Evolutionary conservation across 2,113 vertebrate genomes (phyloP), one percentile per base, ranked within the genome.

Genomic region (Peromyscus californicus): DNA sequence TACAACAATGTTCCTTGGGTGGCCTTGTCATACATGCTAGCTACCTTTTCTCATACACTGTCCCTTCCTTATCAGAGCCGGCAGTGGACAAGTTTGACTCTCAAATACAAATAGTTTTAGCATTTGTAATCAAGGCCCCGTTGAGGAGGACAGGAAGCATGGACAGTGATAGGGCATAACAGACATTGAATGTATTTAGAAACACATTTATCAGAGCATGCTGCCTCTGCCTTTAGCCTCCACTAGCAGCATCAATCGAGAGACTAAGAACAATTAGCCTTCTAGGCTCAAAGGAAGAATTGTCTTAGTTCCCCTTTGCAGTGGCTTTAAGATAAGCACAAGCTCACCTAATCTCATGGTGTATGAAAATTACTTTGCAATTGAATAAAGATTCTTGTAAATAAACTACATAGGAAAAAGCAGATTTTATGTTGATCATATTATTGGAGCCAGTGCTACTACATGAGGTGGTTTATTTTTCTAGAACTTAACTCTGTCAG

Each of bases 21-120:
- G 36, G 0, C 12, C 16, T 59, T 51, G 0, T n/a, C 6, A 2
- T 22, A 6, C 0, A 1, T 10, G 36, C n/a, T 39, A 8, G 21
- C 45, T 16, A 3, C 42, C 17, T 26, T 69, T 54, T 39, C 39
- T 69, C 36, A 45, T 51, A 16, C 6, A 51, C 11, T 67, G 21
- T 72, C 24, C n/a, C 54, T 95, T 61, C 65, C 31, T 93, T 85
- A 45, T 67, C 48, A 90, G 17, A 36, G 0, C 5, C 61, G 11
- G 22, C 29, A 36, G 0, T 51, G 24, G 76, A 42, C 86, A 61
- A 67, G 16, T 5, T 3, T 61, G 57, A 65, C 22, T 39, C 31
- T 48, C 29, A 0, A 10, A 89, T 70, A 76, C 11, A 8, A 31
- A 59, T 22, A 65, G 33, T 39, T 72, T 29, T 63, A 0, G 31